A percentile compares a stretch with the other conserved stretches of the same genome.
Conservation (phyloP, 2,113 vertebrate genomes). For the Dicrurus megarhynchus region DNA sequence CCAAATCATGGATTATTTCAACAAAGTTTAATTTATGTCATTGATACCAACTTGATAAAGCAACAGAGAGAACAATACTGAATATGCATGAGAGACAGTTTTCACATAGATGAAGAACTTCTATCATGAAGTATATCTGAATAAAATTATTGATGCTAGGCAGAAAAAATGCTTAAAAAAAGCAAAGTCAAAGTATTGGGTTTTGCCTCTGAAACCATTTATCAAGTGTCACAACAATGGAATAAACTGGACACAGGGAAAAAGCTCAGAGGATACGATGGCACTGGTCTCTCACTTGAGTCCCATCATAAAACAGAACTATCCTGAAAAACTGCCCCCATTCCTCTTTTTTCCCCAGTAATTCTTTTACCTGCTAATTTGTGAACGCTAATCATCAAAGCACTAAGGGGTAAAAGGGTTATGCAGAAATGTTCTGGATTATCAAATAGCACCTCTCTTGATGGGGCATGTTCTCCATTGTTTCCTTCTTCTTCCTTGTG, state of each 20-base stretch:
- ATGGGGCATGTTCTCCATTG: background rate
- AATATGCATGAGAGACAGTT: background rate
- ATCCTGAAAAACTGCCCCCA: background rate
- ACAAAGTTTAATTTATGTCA: background rate
- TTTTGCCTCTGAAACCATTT: background rate
- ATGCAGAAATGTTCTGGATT: background rate
- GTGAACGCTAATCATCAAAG: background rate
- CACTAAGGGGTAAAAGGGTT: background rate
- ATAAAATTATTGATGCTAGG: background rate
- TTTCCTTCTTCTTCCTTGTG: background rate
- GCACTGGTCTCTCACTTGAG: rapidly evolving
- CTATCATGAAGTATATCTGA: background rate
- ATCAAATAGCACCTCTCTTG: background rate
- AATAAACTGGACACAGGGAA: background rate
- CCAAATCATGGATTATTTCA: background rate
- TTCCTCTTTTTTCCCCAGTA: background rate
- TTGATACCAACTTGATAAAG: background rate
- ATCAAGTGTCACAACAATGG: background rate
- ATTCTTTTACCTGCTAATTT: background rate
- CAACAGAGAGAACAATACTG: background rate
- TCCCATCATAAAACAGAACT: background rate
- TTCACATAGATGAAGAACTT: background rate
- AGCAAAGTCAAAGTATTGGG: background rate
- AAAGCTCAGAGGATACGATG: background rate
- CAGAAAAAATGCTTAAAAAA: background rate